Evolutionary conservation across 2,797 vertebrate species (phyloP).

Genomic region (Acropternis orthonyx): DNA sequence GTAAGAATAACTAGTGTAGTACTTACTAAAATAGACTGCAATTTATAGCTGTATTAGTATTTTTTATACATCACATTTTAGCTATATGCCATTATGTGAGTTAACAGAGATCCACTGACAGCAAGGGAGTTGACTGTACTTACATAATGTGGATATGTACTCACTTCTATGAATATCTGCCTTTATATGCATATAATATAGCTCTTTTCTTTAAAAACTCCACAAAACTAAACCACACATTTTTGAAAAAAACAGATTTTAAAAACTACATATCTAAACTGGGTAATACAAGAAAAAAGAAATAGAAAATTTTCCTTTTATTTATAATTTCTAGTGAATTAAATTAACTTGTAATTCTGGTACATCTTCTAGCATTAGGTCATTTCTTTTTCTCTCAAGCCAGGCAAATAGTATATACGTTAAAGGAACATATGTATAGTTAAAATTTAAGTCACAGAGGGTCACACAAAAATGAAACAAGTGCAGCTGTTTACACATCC

Average conservation of each 20-base stretch:
- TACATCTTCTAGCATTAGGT: background rate
- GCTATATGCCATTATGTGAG: background rate
- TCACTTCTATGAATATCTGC: background rate
- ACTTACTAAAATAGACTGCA: background rate
- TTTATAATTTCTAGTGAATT: background rate
- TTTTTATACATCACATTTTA: background rate
- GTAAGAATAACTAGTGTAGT: background rate
- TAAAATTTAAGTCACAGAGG: background rate
- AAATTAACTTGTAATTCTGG: background rate
- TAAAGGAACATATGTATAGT: background rate
- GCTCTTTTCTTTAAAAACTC: background rate
- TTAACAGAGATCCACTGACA: background rate
- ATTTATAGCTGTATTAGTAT: background rate
- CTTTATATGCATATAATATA: background rate
- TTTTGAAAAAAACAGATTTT: background rate
- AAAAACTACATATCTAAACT: background rate
- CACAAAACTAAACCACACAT: background rate
- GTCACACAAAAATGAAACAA: background rate
- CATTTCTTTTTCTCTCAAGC: background rate
- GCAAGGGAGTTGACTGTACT: background rate
- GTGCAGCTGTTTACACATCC: background rate
- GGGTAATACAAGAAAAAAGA: background rate
- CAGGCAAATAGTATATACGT: background rate
- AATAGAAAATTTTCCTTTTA: background rate
- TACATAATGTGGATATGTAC: background rate